Percentiles rank a stretch among this genome's conserved stretches.
phyloP scores from a whole-genome alignment of 2,113 vertebrate species.

The Pandion haliaetus region DNA sequence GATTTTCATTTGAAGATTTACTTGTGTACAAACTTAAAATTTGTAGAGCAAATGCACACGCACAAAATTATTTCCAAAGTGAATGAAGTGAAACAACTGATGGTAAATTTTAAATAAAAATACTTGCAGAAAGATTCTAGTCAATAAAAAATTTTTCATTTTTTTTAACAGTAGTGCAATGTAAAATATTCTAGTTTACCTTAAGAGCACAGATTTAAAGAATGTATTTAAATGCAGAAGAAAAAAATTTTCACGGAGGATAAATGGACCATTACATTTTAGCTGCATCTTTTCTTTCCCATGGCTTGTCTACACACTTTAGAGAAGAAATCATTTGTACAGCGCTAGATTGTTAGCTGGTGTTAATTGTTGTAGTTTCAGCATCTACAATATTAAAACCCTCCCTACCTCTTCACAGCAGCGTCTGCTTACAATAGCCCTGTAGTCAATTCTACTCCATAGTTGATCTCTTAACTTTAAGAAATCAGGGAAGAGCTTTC shows the following conservation, averaged over 20 bases:
- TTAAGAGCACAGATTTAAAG: not conserved
- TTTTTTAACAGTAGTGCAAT: not conserved
- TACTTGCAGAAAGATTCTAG: not conserved
- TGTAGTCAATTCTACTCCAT: conserved; percentile 90
- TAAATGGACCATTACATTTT: not conserved
- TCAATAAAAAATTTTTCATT: not conserved
- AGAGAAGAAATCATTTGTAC: not conserved
- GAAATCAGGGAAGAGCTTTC: conserved; percentile 85
- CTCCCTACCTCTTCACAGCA: conserved; percentile 94
- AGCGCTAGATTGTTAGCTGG: not conserved
- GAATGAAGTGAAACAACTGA: not conserved
- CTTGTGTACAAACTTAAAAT: not conserved
- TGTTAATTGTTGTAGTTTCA: not conserved
- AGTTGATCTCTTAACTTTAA: conserved; percentile 87
- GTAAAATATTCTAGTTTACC: not conserved
- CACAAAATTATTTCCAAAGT: not conserved
- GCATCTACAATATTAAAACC: not conserved
- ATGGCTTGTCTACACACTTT: not conserved
- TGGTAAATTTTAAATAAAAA: not conserved
- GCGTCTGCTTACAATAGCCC: conserved; percentile 91
- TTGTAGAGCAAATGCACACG: not conserved
- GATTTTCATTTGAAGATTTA: not conserved
- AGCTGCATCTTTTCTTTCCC: not conserved
- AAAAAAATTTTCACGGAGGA: not conserved
- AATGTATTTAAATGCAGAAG: not conserved